Conservation (phyloP, 2,888 invertebrate genomes). For the Taphrorychus bicolor region DNA sequence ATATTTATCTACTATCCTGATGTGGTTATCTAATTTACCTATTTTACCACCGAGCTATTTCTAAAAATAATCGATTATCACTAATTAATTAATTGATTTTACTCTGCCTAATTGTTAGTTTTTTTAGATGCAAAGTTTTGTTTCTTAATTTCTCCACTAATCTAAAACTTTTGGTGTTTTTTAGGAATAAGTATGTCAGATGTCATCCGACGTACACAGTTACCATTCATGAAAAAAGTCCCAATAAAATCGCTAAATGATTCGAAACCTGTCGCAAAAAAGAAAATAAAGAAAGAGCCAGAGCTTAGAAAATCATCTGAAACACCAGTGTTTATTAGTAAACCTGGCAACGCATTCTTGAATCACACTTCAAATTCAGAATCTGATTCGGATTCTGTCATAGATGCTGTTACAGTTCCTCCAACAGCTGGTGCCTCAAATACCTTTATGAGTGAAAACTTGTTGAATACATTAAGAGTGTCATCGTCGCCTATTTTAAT, state of each 20-base stretch:
- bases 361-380: constrained; percentile 55
- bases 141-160: too few species aligned
- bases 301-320: constrained; percentile 42
- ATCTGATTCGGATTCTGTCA: constrained; percentile 53
- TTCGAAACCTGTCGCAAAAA: constrained; percentile 46
- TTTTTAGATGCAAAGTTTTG: too few species aligned
- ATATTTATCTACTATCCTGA: too few species aligned
- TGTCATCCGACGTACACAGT: constrained; percentile 63
- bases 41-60: too few species aligned
- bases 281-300: constrained; percentile 48
- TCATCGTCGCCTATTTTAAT: constrained; percentile 24
- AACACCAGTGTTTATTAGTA: constrained; percentile 13
- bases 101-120: too few species aligned
- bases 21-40: too few species aligned
- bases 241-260: constrained; percentile 46
- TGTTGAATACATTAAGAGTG: constrained; percentile 40
- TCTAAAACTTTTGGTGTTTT: too few species aligned
- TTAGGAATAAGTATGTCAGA: constrained; percentile 74
- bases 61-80: too few species aligned
- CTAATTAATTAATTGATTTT: too few species aligned
- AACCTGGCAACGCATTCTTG: constrained; percentile 9
- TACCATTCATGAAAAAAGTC: constrained; percentile 57
- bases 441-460: constrained; percentile 24
- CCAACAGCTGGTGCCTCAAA: not conserved
- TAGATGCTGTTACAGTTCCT: constrained; percentile 46